A percentile compares a stretch with the other conserved stretches of the same genome.
Evolutionary conservation across 1,140 invertebrate species (phyloP).

Genomic region (Ditylenchus dipsaci): DNA sequence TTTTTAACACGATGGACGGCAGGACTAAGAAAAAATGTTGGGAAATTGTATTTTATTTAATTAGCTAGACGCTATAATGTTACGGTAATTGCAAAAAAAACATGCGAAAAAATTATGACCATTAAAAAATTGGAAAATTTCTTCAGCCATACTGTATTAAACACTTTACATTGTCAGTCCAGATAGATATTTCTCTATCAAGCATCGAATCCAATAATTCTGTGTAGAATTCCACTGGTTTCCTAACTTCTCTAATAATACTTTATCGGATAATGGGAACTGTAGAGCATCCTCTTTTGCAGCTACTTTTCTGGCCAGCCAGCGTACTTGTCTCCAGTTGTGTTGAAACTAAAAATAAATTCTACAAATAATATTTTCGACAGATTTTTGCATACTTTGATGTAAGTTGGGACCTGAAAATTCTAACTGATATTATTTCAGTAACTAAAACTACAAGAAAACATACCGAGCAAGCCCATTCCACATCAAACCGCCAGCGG

Average conservation of each 20-base stretch:
- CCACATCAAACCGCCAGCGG: conserved; percentile 55
- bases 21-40: too few relatives aligned
- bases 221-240: conserved; percentile 42
- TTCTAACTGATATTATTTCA: too few relatives aligned
- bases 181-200: conserved; percentile 34
- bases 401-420: conserved; percentile 61
- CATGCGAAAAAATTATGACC: conserved; percentile 5
- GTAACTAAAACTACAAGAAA: too few relatives aligned
- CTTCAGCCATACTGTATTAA: not conserved
- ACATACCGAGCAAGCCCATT: conserved; percentile 59
- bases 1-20: too few relatives aligned
- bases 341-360: conserved; percentile 41
- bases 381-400: conserved; percentile 58
- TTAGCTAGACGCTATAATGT: too few relatives aligned
- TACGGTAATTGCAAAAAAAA: too few relatives aligned
- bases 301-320: conserved; percentile 49
- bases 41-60: too few relatives aligned
- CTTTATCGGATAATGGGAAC: conserved; percentile 9
- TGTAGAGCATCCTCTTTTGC: conserved; percentile 18
- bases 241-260: conserved; percentile 32
- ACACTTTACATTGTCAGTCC: conserved; percentile 39
- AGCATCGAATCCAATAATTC: conserved; percentile 38
- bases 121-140: conserved; percentile 14
- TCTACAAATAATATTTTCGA: not conserved
- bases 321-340: conserved; percentile 58